These are phyloP conservation scores for Hemibagrus guttatus DNA, from an alignment of 2,797 vertebrate genomes.

Conservation along the genomic window DNA sequence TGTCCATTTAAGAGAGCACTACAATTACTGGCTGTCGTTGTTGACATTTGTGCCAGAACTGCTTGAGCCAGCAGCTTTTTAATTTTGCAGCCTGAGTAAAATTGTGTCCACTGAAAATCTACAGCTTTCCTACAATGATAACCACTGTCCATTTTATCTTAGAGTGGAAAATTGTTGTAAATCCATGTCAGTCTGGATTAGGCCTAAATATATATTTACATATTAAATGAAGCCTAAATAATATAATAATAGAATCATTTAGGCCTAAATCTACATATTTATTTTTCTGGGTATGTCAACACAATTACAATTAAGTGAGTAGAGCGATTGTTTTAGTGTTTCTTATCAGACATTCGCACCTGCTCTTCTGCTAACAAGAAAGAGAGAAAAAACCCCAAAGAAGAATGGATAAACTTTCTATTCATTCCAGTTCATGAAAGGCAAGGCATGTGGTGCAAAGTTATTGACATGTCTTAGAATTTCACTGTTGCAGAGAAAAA, in stretches of 20 bases:
- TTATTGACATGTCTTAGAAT: slow-evolving; percentile 59
- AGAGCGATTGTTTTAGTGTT: slow-evolving; percentile 42
- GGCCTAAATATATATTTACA: slow-evolving; percentile 48
- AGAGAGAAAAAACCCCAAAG: background rate
- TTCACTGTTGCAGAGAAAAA: background rate
- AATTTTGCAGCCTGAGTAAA: slow-evolving; percentile 35
- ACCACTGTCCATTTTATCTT: slow-evolving; percentile 51
- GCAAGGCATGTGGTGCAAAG: slow-evolving; percentile 47
- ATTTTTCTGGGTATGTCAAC: slow-evolving; percentile 48
- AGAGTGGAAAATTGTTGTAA: slow-evolving; percentile 49
- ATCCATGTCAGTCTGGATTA: slow-evolving; percentile 61
- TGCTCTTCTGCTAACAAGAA: slow-evolving; percentile 48
- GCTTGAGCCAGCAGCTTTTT: slow-evolving; percentile 41
- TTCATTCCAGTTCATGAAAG: slow-evolving; percentile 51
- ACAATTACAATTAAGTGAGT: slow-evolving; percentile 51
- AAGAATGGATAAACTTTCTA: slow-evolving; percentile 48
- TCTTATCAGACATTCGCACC: slow-evolving; percentile 60
- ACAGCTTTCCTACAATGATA: slow-evolving; percentile 56
- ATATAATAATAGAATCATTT: slow-evolving; percentile 16
- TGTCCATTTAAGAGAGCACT: slow-evolving; percentile 23
- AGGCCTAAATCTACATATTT: slow-evolving; percentile 15
- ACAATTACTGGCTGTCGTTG: slow-evolving; percentile 24
- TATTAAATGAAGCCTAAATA: slow-evolving; percentile 42
- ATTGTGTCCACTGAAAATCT: slow-evolving; percentile 39
- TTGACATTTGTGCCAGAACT: slow-evolving; percentile 26